Conservation (phyloP, 2,797 vertebrate genomes). For the Spheniscus humboldti region DNA sequence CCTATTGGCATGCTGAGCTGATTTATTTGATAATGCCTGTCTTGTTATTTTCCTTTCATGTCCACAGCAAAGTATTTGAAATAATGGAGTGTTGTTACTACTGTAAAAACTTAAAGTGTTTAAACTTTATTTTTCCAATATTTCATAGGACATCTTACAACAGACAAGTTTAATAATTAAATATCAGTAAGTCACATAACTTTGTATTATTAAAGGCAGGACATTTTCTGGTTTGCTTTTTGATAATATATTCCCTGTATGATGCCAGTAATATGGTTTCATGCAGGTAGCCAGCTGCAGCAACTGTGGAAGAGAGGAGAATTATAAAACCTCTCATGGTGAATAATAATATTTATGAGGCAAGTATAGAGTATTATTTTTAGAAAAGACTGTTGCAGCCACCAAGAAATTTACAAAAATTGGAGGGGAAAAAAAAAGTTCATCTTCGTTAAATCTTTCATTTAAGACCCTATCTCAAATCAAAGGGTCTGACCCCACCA, state of each 20-base stretch:
- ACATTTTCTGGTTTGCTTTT: neutral
- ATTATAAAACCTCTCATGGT: neutral
- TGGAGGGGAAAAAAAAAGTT: neutral
- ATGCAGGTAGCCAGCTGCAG: neutral
- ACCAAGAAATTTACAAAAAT: neutral
- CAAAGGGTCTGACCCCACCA: no score
- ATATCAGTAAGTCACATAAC: neutral
- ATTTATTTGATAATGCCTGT: no score
- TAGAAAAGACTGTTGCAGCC: neutral
- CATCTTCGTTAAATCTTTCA: neutral
- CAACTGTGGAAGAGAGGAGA: neutral
- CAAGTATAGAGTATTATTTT: neutral
- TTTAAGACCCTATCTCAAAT: neutral
- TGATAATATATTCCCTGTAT: neutral
- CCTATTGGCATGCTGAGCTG: neutral
- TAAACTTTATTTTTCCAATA: neutral
- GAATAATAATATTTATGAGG: neutral
- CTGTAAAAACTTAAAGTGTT: neutral
- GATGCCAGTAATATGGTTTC: rapidly evolving
- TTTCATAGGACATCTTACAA: neutral
- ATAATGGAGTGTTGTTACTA: neutral
- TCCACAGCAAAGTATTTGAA: neutral
- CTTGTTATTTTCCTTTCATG: neutral
- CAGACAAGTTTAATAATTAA: neutral
- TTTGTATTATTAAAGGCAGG: neutral